These are phyloP conservation scores for Delichon dasypus DNA, from an alignment of 2,797 vertebrate genomes.

Conservation along the genomic window DNA sequence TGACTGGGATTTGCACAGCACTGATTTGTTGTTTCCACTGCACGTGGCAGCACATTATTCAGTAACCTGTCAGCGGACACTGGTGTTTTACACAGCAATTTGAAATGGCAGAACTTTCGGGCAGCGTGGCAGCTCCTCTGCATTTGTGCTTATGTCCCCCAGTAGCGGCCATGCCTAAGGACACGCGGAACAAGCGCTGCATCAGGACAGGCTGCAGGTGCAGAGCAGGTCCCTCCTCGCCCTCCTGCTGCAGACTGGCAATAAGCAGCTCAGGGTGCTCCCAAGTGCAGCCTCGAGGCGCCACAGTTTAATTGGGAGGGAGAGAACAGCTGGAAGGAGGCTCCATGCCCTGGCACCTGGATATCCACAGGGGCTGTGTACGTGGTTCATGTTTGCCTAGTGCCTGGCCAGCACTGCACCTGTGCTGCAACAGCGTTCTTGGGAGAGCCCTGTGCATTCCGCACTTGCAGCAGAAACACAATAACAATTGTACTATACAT, in stretches of 20 bases:
- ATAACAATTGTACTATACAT: not conserved
- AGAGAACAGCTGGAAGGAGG: not conserved
- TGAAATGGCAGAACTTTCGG: not conserved
- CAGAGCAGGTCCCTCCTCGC: not conserved
- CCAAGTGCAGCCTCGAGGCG: not conserved
- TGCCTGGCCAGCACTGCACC: not conserved
- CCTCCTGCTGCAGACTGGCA: not conserved
- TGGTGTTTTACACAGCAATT: not conserved
- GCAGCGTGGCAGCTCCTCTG: not conserved
- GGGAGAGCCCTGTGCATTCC: not conserved
- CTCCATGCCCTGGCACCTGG: accelerated
- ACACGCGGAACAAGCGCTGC: not conserved
- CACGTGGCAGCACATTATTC: not conserved
- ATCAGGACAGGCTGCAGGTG: not conserved
- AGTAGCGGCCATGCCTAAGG: not conserved
- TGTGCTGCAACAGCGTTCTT: not conserved
- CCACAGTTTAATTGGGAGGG: not conserved
- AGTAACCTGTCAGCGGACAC: not conserved
- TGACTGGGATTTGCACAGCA: not conserved
- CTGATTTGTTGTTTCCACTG: not conserved
- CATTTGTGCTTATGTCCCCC: not conserved
- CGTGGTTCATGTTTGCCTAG: not conserved
- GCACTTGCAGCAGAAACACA: not conserved
- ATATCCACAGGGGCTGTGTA: not conserved
- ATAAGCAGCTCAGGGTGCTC: not conserved